phyloP scores from a whole-genome alignment of 2,797 vertebrate species.

The Characodon lateralis region DNA sequence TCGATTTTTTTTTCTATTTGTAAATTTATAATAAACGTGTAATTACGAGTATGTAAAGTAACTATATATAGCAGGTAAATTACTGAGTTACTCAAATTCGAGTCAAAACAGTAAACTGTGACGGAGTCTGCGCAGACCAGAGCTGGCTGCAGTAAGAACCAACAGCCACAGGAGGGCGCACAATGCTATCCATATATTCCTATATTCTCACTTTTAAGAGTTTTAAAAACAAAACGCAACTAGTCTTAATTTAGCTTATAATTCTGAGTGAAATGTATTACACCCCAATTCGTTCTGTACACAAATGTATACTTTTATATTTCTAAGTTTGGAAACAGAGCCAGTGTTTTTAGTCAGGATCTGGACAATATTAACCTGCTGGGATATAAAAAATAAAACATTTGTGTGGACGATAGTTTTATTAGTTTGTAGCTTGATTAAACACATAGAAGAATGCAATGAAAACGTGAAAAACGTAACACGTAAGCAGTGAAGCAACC shows the following conservation, averaged over 20 bases:
- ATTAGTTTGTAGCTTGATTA: background rate
- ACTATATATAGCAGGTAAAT: accelerated
- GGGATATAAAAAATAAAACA: background rate
- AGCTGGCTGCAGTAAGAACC: slow-evolving; percentile 18
- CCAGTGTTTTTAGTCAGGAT: background rate
- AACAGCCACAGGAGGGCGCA: slow-evolving; percentile 58
- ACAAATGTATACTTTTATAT: slow-evolving; percentile 6
- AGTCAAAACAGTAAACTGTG: background rate
- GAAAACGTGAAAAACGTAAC: background rate
- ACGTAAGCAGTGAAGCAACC: background rate
- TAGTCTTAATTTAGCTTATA: background rate
- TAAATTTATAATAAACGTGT: accelerated
- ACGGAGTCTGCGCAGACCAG: background rate
- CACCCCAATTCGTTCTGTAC: background rate
- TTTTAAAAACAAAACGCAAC: background rate
- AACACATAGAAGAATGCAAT: background rate
- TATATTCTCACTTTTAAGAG: background rate
- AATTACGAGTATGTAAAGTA: accelerated
- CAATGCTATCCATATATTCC: slow-evolving; percentile 15
- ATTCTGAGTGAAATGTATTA: background rate
- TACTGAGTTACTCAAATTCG: background rate
- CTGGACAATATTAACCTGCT: slow-evolving; percentile 4
- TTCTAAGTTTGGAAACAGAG: background rate
- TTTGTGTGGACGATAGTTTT: background rate
- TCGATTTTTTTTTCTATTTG: background rate